Percentiles rank a stretch among this genome's conserved stretches.
Evolutionary conservation across 1,140 invertebrate species (phyloP).

Genomic region (Drosophila sulfurigaster): DNA sequence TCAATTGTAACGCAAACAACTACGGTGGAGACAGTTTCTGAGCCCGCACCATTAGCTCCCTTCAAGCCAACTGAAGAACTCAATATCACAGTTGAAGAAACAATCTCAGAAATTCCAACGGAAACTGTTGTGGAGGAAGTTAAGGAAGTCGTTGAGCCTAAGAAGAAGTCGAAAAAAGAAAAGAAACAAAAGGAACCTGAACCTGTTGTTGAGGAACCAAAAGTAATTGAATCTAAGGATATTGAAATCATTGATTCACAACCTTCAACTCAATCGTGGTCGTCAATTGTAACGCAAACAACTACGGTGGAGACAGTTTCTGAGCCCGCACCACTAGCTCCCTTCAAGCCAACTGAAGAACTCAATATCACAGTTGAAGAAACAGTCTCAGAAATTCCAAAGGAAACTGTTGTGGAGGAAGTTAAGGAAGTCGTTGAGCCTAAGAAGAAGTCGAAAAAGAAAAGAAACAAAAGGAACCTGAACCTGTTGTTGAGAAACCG

Average conservation of each 20-base stretch:
- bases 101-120: not conserved
- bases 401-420: not conserved
- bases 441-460: not conserved
- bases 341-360: constrained; percentile 17
- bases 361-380: not conserved
- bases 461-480: not conserved
- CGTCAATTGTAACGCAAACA: constrained; percentile 42
- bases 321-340: constrained; percentile 1
- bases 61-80: constrained; percentile 3
- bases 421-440: not conserved
- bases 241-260: not conserved
- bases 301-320: no score
- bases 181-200: constrained; percentile 5
- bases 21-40: not conserved
- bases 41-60: constrained; percentile 7
- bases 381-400: no score
- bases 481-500: no score
- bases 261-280: constrained; percentile 33
- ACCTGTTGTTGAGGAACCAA: constrained; percentile 5
- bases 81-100: not conserved
- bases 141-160: not conserved
- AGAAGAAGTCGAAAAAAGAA: constrained; percentile 49
- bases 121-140: not conserved
- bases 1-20: constrained; percentile 27
- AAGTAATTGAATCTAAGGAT: not conserved